Conservation (phyloP, 1,140 invertebrate species). For the Philopotamus ludificatus region DNA sequence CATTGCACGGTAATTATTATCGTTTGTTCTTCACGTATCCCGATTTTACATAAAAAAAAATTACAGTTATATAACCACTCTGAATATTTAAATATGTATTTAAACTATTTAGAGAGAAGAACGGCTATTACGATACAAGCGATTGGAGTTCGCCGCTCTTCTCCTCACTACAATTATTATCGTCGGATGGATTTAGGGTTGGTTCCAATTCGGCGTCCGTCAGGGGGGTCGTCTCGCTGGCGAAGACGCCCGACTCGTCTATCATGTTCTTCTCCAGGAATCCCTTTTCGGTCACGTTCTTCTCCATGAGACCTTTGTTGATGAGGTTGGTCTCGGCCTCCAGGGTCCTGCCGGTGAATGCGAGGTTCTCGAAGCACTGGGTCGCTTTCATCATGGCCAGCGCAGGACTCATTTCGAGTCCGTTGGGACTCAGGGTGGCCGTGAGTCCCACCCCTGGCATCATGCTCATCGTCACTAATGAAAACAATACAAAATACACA, state of each 20-base stretch:
- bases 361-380: conserved; percentile 56
- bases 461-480: conserved; percentile 52
- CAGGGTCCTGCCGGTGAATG: conserved; percentile 46
- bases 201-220: conserved; percentile 4
- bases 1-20: too few species aligned
- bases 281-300: conserved; percentile 48
- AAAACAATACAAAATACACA: conserved; percentile 2
- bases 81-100: too few species aligned
- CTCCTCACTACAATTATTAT: conserved; percentile 33
- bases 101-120: neutral
- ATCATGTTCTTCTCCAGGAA: conserved; percentile 35
- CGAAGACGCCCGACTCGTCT: conserved; percentile 8
- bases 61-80: neutral
- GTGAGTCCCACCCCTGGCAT: conserved; percentile 54
- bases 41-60: neutral
- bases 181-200: conserved; percentile 29
- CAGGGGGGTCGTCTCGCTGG: neutral
- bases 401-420: conserved; percentile 53
- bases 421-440: conserved; percentile 51
- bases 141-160: conserved; percentile 31
- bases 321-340: conserved; percentile 45
- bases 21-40: too few species aligned
- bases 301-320: conserved; percentile 49
- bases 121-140: conserved; percentile 28
- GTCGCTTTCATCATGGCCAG: conserved; percentile 55